Evolutionary conservation across 1,140 invertebrate species (phyloP).

Genomic region (Epicauta chinensis): DNA sequence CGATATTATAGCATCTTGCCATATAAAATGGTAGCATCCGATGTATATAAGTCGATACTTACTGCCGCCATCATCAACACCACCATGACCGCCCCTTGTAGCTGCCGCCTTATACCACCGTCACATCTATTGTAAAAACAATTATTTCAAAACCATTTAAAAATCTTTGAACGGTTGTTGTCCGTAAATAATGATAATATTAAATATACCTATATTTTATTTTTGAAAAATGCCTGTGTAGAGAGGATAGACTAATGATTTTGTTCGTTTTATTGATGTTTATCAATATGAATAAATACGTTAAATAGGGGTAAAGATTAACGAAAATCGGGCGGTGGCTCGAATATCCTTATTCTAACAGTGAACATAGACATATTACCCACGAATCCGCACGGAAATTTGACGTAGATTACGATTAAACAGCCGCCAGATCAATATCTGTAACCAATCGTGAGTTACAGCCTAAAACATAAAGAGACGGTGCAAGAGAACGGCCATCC

Average conservation of each 20-base stretch:
- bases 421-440: conserved; percentile 35
- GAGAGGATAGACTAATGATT: too few relatives aligned
- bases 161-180: too few relatives aligned
- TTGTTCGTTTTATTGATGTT: too few relatives aligned
- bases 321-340: too few relatives aligned
- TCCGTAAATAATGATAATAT: too few relatives aligned
- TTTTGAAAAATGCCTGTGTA: too few relatives aligned
- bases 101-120: too few relatives aligned
- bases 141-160: too few relatives aligned
- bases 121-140: too few relatives aligned
- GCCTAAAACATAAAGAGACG: conserved; percentile 30
- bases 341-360: conserved; percentile 8
- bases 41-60: conserved; percentile 34
- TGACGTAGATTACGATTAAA: conserved; percentile 38
- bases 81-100: background rate
- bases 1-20: conserved; percentile 39
- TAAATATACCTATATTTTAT: too few relatives aligned
- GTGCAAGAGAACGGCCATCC: conserved; percentile 6
- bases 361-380: conserved; percentile 27
- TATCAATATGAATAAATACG: too few relatives aligned
- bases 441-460: conserved; percentile 35
- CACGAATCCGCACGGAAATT: conserved; percentile 33
- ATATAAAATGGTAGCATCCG: conserved; percentile 36
- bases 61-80: conserved; percentile 15
- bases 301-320: too few relatives aligned